These are phyloP conservation scores for Rhagoletis zephyria DNA, from an alignment of 1,140 invertebrate genomes.

Conservation along the genomic window DNA sequence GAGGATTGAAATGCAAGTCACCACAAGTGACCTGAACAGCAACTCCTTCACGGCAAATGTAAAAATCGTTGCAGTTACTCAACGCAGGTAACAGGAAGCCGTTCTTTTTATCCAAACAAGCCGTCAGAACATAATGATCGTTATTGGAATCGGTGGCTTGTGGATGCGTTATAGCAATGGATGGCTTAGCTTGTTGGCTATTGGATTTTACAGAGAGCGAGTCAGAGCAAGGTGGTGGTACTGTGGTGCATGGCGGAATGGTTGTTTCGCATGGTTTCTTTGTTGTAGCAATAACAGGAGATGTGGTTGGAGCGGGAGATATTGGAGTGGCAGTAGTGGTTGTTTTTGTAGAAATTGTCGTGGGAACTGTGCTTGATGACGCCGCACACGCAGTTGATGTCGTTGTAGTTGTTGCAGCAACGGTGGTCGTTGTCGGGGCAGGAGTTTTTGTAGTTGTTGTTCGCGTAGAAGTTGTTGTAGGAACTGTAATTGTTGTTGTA, in stretches of 20 bases:
- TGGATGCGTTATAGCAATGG: background rate
- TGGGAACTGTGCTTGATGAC: background rate
- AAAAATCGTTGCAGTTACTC: slow-evolving; percentile 68
- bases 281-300: background rate
- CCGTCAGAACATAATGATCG: slow-evolving; percentile 49
- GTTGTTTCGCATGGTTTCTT: background rate
- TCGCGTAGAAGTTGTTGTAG: background rate
- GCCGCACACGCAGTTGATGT: background rate
- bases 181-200: background rate
- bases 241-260: background rate
- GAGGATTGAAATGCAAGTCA: slow-evolving; percentile 65
- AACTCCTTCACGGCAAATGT: slow-evolving; percentile 66
- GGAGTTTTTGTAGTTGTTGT: background rate
- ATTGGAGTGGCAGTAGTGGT: background rate
- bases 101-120: slow-evolving; percentile 65
- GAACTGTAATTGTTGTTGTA: background rate
- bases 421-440: background rate
- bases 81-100: slow-evolving; percentile 68
- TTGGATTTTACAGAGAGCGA: background rate
- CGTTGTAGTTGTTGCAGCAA: background rate
- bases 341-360: background rate
- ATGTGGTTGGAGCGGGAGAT: background rate
- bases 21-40: slow-evolving; percentile 66
- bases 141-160: background rate
- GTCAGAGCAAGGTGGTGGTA: background rate